Conservation (phyloP, 2,113 vertebrate species). For the Smithornis capensis region DNA sequence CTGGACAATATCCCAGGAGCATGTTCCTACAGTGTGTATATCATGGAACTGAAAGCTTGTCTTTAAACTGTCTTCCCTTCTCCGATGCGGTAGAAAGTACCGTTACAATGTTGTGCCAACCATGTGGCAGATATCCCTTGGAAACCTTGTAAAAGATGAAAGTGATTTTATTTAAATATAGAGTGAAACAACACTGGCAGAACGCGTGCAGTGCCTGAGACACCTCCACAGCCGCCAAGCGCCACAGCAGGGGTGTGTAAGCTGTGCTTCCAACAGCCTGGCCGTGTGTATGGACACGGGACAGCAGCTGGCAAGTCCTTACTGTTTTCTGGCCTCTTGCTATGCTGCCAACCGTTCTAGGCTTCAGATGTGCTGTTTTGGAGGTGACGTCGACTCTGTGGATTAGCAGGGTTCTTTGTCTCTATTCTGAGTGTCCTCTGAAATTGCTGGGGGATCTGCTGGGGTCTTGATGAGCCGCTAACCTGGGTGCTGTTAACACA, state of each 20-base stretch:
- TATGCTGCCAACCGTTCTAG: accelerated
- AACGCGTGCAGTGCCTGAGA: background rate
- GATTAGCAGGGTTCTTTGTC: background rate
- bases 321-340: background rate
- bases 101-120: accelerated
- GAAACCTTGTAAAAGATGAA: background rate
- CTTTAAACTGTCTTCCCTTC: background rate
- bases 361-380: background rate
- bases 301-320: background rate
- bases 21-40: accelerated
- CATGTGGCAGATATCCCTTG: background rate
- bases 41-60: background rate
- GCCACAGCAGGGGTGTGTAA: background rate
- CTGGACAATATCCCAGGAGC: background rate
- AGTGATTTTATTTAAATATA: background rate
- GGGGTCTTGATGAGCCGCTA: background rate
- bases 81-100: background rate
- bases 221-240: background rate
- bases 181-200: background rate
- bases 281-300: background rate
- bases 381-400: background rate
- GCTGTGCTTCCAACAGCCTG: background rate
- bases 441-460: background rate
- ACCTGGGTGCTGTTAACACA: background rate
- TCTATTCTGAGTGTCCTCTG: background rate